Evolutionary conservation across 2,888 invertebrate genomes (phyloP), one percentile per base, ranked within the genome.

Genomic region (Rhyacophila evoluta): DNA sequence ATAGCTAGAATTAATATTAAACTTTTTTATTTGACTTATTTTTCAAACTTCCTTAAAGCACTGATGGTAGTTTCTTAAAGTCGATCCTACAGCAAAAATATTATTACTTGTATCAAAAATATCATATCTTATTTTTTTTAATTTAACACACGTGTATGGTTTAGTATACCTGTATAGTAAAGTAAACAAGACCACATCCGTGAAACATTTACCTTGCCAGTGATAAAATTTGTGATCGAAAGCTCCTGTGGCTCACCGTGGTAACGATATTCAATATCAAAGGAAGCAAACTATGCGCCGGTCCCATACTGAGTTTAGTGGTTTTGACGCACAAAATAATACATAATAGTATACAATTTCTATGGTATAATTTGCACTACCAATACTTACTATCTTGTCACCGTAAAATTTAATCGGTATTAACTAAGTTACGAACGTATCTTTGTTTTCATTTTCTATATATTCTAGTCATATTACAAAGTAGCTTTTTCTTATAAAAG

Each of bases 151-250:
- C 4, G 29, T 6, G 6, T 33, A 19, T 12, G 55, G 55, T 55
- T 55, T 12, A 25, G 12, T 55, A 19, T 25, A 25, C 10, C 55
- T 55, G 55, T 10, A 55, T 10, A 8, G 19, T 10, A 55, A 2
- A 19, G 55, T 55, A 55, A 55, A 55, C 55, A 55, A 55, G 55
- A 19, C 55, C 25, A 25, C 19, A 25, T 39, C 39, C 55, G 19
- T 55, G 55, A 55, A 55, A 55, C 55, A 55, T 55, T 55, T 55
- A 55, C 55, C 25, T 55, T 55, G 55, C 55, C 55, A 19, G 55
- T 55, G 55, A 55, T 55, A 55, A 55, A 55, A 55, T 55, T 55
- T 55, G 55, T 55, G 55, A 55, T 55, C 55, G 55, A 55, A 55
- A 55, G 55, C 55, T 19, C 25, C 19, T 19, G 25, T 19, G 55